Base-by-base conservation (phyloP, 2,888 invertebrate genomes). In the Apamea monoglypha region DNA sequence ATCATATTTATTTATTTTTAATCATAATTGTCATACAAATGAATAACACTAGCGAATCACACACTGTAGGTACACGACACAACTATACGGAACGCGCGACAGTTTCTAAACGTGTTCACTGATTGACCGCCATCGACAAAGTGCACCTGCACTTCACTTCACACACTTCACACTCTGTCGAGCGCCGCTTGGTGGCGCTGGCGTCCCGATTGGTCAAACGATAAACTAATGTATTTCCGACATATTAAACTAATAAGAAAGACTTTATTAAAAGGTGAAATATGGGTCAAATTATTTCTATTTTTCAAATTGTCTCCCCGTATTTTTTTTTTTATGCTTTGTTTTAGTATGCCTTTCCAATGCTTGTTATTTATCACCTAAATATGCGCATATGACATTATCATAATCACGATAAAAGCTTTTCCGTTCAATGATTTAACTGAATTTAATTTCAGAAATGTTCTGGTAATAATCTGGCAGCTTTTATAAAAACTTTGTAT, bases 171-270 rank as follows among this genome's bases (percentile, higher is more conserved):
- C n/a, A n/a, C 36, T 36, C 36, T 36, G 36, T 36, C 36, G 6
- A 36, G 36, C 36, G 36, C 36, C 36, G 36, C 6, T 36, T 36
- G 36, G 36, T 36, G 36, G 36, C 36, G 36, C 36, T 36, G 6
- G 36, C 6, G 36, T 36, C 36, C 36, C 36, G 36, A 36, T 36
- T 36, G 36, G 36, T 36, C 36, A 36, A 36, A 36, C 36, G 6
- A 36, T 6, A 36, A 6, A 36, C 36, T 36, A 36, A 36, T 36
- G 36, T 36, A 36, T 36, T 36, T 36, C 36, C 6, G 36, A 36
- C 36, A 36, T 36, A 36, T 83, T 76, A 18, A 80, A 66, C 29
- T 59, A 50, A 64, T 63, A 59, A 18, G 25, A 75, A 85, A 71
- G 53, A 74, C 78, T 78, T 70, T 82, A 63, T 53, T 53, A 16